Evolutionary conservation across 2,113 vertebrate genomes (phyloP).

Genomic region (Cervus canadensis): DNA sequence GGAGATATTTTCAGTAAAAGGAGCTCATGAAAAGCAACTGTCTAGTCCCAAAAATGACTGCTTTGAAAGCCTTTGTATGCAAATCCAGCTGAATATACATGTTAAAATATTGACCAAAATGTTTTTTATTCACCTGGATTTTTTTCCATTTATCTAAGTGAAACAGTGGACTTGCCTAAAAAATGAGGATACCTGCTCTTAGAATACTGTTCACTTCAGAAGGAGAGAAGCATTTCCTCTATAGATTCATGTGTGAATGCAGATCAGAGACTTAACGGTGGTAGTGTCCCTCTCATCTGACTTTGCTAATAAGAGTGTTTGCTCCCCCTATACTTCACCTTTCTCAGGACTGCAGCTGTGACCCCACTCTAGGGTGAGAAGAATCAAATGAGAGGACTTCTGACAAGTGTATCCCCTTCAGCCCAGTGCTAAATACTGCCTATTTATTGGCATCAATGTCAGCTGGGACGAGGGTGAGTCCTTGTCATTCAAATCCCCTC

Average conservation of each 20-base stretch:
- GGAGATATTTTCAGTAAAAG: neutral
- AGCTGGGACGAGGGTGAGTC: neutral
- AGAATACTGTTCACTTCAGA: neutral
- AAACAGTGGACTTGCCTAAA: neutral
- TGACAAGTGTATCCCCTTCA: neutral
- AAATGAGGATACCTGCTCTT: neutral
- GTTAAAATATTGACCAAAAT: neutral
- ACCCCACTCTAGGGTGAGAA: neutral
- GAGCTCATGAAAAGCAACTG: neutral
- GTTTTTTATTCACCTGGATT: neutral
- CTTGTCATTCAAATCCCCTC: neutral
- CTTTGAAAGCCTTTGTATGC: conserved; percentile 25
- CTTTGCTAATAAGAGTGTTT: neutral
- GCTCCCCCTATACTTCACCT: neutral
- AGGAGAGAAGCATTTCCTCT: neutral
- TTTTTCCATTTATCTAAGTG: neutral
- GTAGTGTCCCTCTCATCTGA: neutral
- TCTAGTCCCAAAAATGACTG: neutral
- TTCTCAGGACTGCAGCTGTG: conserved; percentile 43
- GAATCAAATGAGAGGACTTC: conserved; percentile 24
- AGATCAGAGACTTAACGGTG: neutral
- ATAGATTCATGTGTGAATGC: neutral
- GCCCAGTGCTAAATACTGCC: conserved; percentile 20
- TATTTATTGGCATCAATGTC: conserved; percentile 44
- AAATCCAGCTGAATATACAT: neutral